Evolutionary conservation across 2,888 invertebrate genomes (phyloP).

Genomic region (Sycophila texana): DNA sequence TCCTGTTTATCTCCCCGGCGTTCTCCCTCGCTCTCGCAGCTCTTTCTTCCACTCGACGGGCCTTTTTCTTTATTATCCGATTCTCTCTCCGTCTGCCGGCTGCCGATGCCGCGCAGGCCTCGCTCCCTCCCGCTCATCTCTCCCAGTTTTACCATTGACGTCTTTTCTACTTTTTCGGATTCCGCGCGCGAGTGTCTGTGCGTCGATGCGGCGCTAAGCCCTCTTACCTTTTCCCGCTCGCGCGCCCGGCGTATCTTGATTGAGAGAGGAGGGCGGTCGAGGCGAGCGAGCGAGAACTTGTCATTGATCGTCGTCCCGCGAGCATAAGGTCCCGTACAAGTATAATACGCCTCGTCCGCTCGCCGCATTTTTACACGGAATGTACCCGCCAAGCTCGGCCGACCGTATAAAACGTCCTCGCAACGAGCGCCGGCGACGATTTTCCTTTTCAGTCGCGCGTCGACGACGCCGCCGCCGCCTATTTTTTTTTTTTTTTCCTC

Average conservation of each 20-base stretch:
- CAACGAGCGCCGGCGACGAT: not conserved
- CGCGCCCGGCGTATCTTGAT: constrained; percentile 73
- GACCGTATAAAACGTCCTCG: constrained; percentile 14
- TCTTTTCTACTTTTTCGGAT: constrained; percentile 61
- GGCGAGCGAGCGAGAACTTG: constrained; percentile 66
- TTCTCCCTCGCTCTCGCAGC: constrained; percentile 37
- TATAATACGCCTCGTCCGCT: constrained; percentile 60
- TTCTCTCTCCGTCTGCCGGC: constrained; percentile 57
- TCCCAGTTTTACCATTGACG: constrained; percentile 50
- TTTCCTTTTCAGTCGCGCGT: constrained; percentile 24
- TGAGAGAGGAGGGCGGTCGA: constrained; percentile 67
- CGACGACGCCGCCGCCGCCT: not conserved
- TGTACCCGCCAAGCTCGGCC: not conserved
- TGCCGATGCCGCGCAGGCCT: constrained; percentile 56
- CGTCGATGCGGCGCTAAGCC: constrained; percentile 70
- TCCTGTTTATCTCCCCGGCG: constrained; percentile 49
- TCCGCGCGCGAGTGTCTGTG: constrained; percentile 48
- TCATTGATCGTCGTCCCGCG: constrained; percentile 72
- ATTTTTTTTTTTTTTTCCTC: constrained; percentile 3
- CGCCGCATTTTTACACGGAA: constrained; percentile 42
- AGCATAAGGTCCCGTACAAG: constrained; percentile 74
- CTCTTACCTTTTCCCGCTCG: constrained; percentile 57
- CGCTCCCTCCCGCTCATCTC: constrained; percentile 47
- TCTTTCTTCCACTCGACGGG: constrained; percentile 49
- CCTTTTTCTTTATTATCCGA: constrained; percentile 61